Conservation (phyloP, 2,797 vertebrate species). For the Leptoclinus maculatus region DNA sequence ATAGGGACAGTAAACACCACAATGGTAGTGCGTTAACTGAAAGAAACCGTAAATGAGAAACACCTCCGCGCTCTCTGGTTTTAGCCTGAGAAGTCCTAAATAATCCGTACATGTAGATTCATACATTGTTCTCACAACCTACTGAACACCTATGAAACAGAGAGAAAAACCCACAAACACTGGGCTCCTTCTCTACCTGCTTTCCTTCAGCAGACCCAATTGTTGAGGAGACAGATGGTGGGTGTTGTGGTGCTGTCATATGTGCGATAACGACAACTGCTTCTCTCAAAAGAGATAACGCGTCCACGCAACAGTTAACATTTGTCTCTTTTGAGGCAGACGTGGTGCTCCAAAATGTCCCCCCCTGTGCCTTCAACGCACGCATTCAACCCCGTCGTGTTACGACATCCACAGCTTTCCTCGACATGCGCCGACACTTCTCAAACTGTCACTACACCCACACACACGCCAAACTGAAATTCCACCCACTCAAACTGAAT, state of each 20-base stretch:
- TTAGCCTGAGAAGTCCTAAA: not conserved
- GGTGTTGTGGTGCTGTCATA: slow-evolving; percentile 21
- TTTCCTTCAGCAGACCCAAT: slow-evolving; percentile 13
- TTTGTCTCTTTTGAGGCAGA: slow-evolving; percentile 40
- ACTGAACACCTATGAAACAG: not conserved
- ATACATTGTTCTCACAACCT: slow-evolving; percentile 2
- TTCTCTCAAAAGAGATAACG: slow-evolving; percentile 8
- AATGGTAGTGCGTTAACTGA: not conserved
- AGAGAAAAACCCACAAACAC: not conserved
- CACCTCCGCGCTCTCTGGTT: not conserved
- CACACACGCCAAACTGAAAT: slow-evolving; percentile 67
- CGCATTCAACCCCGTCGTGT: slow-evolving; percentile 45
- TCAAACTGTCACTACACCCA: slow-evolving; percentile 68
- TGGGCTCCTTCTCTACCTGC: not conserved
- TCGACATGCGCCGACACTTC: slow-evolving; percentile 69
- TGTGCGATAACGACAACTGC: slow-evolving; percentile 39
- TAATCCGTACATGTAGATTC: not conserved
- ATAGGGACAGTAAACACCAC: no score
- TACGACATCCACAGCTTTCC: slow-evolving; percentile 60
- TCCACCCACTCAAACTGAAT: slow-evolving; percentile 57
- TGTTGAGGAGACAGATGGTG: slow-evolving; percentile 43
- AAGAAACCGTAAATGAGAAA: not conserved
- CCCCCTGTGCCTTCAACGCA: slow-evolving; percentile 26
- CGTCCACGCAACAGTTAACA: slow-evolving; percentile 23
- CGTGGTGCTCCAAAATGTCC: slow-evolving; percentile 34